These are phyloP conservation scores for Poecilia wingei DNA, from an alignment of 2,797 vertebrate species.

Conservation along the genomic window DNA sequence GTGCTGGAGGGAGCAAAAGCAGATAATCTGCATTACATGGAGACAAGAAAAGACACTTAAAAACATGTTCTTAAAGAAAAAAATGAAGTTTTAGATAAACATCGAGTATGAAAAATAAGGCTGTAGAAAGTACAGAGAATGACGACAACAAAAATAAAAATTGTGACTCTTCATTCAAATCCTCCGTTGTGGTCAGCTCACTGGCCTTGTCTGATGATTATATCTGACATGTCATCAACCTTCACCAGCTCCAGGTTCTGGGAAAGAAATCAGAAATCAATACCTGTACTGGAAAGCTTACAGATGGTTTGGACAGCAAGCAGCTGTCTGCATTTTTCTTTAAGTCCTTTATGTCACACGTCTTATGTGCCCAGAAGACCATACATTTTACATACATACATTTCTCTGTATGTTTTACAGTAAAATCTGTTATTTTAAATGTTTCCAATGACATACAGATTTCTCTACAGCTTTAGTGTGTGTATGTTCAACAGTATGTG, in stretches of 20 bases:
- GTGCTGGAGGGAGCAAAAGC: background rate
- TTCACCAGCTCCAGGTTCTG: conserved; percentile 91
- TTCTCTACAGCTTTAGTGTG: background rate
- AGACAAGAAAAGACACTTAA: conserved; percentile 10
- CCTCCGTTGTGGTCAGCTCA: conserved; percentile 52
- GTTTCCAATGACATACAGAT: background rate
- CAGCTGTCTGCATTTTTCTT: background rate
- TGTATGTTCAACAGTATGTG: background rate
- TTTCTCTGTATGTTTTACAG: no score
- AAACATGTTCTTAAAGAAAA: background rate
- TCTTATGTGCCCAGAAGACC: no score
- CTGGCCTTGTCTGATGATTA: conserved; percentile 85
- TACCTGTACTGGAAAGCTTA: background rate
- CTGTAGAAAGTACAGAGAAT: background rate
- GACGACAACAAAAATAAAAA: background rate
- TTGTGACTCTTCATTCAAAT: background rate
- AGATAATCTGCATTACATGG: background rate
- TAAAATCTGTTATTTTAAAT: no score
- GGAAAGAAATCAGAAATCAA: background rate
- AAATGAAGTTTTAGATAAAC: background rate
- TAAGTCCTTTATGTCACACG: background rate
- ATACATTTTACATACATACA: no score
- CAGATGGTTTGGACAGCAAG: background rate
- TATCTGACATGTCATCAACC: conserved; percentile 89
- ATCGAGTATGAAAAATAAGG: conserved; percentile 11